phyloP scores from a whole-genome alignment of 92 coral and sea anemone genomes.

The Phymanthus crucifer region DNA sequence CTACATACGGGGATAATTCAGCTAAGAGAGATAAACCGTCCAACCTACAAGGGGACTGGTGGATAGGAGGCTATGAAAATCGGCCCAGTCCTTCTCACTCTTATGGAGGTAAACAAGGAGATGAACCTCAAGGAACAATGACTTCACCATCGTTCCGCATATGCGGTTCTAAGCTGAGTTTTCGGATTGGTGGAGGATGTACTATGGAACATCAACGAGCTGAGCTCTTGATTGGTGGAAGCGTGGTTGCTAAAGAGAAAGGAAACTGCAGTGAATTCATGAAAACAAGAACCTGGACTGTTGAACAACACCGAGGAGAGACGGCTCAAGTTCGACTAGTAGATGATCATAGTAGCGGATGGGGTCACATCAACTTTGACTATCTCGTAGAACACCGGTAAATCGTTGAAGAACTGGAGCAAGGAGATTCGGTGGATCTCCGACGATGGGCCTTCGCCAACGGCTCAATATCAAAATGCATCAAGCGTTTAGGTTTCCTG shows the following conservation, averaged over 20 bases:
- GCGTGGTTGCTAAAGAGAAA: neutral
- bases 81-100: conserved; percentile 18
- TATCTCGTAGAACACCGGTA: neutral
- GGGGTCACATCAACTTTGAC: conserved; percentile 29
- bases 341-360: neutral
- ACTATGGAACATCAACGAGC: neutral
- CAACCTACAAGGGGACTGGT: neutral
- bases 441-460: no score
- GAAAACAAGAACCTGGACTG: neutral
- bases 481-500: no score
- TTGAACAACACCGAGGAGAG: neutral
- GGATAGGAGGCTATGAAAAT: conserved; percentile 11
- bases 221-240: conserved; percentile 4
- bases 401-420: no score
- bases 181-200: neutral
- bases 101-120: neutral
- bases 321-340: conserved; percentile 25
- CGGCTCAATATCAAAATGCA: no score
- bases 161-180: neutral
- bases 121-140: conserved; percentile 18
- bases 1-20: conserved; percentile 7
- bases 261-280: neutral
- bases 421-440: no score
- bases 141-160: neutral
- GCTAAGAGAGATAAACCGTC: neutral